Conservation (phyloP, 2,797 vertebrate species). For the Champsocephalus esox region DNA sequence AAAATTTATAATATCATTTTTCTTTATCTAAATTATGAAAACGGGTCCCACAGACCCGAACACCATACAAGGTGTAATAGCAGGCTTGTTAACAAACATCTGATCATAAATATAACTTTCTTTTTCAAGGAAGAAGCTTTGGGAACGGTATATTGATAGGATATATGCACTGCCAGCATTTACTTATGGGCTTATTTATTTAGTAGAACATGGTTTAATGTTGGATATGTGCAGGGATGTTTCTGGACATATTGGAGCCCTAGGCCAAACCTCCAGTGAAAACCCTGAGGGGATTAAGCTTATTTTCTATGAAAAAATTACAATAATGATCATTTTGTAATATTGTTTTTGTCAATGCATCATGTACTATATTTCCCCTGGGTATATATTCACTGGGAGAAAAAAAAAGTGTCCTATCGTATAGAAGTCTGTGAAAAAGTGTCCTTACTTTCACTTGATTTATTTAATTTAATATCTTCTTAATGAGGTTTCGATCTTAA, state of each 20-base stretch:
- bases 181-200: neutral
- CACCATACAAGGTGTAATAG: too few relatives aligned
- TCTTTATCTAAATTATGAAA: too few relatives aligned
- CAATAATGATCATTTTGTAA: neutral
- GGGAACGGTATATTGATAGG: too few relatives aligned
- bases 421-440: neutral
- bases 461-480: too few relatives aligned
- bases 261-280: neutral
- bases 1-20: too few relatives aligned
- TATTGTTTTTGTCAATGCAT: neutral
- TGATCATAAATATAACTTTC: too few relatives aligned
- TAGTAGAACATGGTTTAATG: neutral
- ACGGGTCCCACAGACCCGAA: too few relatives aligned
- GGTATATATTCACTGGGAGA: too few relatives aligned
- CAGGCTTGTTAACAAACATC: too few relatives aligned
- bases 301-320: neutral
- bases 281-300: neutral
- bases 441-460: too few relatives aligned
- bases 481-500: too few relatives aligned
- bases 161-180: neutral
- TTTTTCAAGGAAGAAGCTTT: too few relatives aligned
- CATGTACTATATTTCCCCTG: neutral
- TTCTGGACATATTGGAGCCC: neutral
- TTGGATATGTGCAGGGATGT: neutral
- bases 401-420: neutral